Evolutionary conservation across 2,113 vertebrate species (phyloP), one percentile per base, ranked within the genome.

Genomic region (Prochilodus magdalenae): DNA sequence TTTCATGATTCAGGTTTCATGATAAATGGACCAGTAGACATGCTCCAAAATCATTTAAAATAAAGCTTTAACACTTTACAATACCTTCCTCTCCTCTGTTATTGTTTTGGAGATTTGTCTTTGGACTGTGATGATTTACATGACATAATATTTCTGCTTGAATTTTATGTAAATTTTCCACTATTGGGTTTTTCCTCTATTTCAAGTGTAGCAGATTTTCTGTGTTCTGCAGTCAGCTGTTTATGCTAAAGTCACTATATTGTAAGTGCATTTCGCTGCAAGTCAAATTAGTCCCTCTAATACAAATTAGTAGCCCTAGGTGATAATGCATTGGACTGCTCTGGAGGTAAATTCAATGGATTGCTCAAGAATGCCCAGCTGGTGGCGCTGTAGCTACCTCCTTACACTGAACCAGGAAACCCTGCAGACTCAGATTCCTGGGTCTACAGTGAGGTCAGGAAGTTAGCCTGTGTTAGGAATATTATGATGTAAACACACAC

Each of bases 301-400:
- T 44, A 10, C 8, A 44, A 5, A 44, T 10, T 44, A 10, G 40
- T 44, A 10, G 5, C 40, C 11, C 40, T 44, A 44, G 1, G 8
- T 44, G 40, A 44, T 22, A 33, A 67, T 22, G 2, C 14, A 13
- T 29, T 51, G 29, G 24, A 12, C 26, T 80, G 29, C 20, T 53
- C 16, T 63, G 26, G 24, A 5, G 69, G 3, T 30, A 51, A 44
- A 44, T 44, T 44, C 40, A 44, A 1, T 44, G 40, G 8, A 12
- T 30, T 24, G 8, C 66, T 66, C 15, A 47, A n/a, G 24, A 27
- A 29, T 7, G 20, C 8, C 51, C 80, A 75, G 73, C 16, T 49
- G 80, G 80, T 75, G 80, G 72, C 62, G 51, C 73, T 75, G 33
- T 67, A 67, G 62, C 18, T 40, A 24, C 66, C 18, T 15, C 30